Conservation (phyloP, 2,113 vertebrate genomes). For the Oostethus manadensis region DNA sequence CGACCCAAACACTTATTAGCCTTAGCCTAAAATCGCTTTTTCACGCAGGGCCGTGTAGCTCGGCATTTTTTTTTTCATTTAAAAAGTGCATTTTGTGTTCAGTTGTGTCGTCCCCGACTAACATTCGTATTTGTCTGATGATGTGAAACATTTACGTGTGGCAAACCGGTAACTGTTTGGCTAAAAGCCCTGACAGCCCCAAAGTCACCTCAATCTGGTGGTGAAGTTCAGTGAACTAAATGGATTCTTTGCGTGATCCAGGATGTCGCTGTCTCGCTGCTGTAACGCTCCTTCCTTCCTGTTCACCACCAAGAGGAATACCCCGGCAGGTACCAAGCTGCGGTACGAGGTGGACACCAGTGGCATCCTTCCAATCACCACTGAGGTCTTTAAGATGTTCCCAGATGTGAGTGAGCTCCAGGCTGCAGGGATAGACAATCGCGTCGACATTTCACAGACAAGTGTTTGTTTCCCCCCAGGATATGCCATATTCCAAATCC, state of each 20-base stretch:
- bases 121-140: no score
- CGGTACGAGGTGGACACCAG: slow-evolving; percentile 95
- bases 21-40: no score
- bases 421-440: neutral
- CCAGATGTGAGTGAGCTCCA: slow-evolving; percentile 78
- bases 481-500: slow-evolving; percentile 92
- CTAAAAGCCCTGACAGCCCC: neutral
- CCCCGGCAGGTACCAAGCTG: slow-evolving; percentile 87
- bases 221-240: neutral
- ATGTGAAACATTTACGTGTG: no score
- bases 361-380: slow-evolving; percentile 85
- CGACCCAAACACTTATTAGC: no score
- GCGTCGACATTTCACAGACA: neutral
- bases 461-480: slow-evolving; percentile 64
- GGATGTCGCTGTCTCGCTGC: slow-evolving; percentile 87
- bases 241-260: slow-evolving; percentile 38
- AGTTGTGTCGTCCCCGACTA: no score
- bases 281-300: slow-evolving; percentile 94
- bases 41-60: no score
- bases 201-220: neutral
- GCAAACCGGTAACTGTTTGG: neutral
- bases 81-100: no score
- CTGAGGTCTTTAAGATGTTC: slow-evolving; percentile 94
- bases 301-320: slow-evolving; percentile 96
- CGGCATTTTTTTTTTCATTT: no score